Evolutionary conservation across 2,113 vertebrate species (phyloP).

Genomic region (Anser brachyrhynchus): DNA sequence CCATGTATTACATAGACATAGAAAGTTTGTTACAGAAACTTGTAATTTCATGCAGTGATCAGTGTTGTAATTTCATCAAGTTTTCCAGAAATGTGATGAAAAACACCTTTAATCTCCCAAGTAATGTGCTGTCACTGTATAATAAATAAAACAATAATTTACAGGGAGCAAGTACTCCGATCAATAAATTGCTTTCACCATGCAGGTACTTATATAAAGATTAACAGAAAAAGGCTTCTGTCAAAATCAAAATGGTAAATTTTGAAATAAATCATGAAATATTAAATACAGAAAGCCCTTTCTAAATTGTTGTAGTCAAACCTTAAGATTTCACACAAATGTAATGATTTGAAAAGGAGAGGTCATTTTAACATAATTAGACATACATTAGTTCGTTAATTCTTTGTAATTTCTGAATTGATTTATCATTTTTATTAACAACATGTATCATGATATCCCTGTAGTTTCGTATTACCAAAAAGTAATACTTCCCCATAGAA

Average conservation of each 20-base stretch:
- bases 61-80: neutral
- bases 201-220: neutral
- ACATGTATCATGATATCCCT: neutral
- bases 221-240: neutral
- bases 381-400: neutral
- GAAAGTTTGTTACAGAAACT: neutral
- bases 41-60: neutral
- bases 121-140: neutral
- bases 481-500: neutral
- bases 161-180: neutral
- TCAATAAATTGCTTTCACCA: neutral
- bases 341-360: neutral
- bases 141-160: neutral
- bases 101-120: neutral
- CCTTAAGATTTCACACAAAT: neutral
- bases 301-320: neutral
- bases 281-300: neutral
- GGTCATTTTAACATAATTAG: neutral
- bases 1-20: neutral
- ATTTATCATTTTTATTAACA: neutral
- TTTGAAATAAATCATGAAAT: neutral
- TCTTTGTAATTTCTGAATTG: neutral
- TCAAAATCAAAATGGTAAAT: neutral
- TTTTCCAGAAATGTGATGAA: neutral
- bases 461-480: neutral